A percentile compares a stretch with the other conserved stretches of the same genome.
These are phyloP conservation scores for Cephalotes varians DNA, from an alignment of 2,888 invertebrate genomes.

Conservation along the genomic window DNA sequence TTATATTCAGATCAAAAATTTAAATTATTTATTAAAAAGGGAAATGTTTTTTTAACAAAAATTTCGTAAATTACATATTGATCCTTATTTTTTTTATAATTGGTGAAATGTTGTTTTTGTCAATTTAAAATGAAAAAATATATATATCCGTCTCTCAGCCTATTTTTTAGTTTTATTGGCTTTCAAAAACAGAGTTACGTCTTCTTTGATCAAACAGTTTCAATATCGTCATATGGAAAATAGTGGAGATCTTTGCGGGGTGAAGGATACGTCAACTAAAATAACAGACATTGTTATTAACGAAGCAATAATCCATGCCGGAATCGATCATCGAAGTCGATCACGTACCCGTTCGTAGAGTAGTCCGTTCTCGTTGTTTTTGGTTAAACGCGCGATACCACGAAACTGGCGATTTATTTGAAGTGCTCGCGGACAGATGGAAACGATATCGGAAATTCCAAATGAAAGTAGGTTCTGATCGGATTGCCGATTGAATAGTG, in stretches of 20 bases:
- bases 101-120: neutral
- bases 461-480: slow-evolving; percentile 76
- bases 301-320: slow-evolving; percentile 59
- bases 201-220: slow-evolving; percentile 23
- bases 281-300: slow-evolving; percentile 57
- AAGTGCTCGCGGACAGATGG: slow-evolving; percentile 66
- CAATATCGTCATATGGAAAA: slow-evolving; percentile 7
- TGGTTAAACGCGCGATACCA: slow-evolving; percentile 43
- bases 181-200: neutral
- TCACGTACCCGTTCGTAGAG: slow-evolving; percentile 18
- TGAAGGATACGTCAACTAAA: slow-evolving; percentile 4
- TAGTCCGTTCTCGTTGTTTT: slow-evolving; percentile 49
- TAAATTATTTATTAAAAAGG: neutral
- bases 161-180: slow-evolving; percentile 14
- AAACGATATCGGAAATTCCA: slow-evolving; percentile 72
- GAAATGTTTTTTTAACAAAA: neutral
- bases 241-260: neutral
- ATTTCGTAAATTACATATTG: neutral
- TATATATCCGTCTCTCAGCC: neutral
- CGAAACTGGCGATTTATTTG: slow-evolving; percentile 68
- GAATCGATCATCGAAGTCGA: slow-evolving; percentile 52
- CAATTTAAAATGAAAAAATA: too few relatives aligned
- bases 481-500: slow-evolving; percentile 73
- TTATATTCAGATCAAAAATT: neutral
- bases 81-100: neutral